Evolutionary conservation across 2,113 vertebrate species (phyloP), one percentile per base, ranked within the genome.

Genomic region (Coracopsis vasa): DNA sequence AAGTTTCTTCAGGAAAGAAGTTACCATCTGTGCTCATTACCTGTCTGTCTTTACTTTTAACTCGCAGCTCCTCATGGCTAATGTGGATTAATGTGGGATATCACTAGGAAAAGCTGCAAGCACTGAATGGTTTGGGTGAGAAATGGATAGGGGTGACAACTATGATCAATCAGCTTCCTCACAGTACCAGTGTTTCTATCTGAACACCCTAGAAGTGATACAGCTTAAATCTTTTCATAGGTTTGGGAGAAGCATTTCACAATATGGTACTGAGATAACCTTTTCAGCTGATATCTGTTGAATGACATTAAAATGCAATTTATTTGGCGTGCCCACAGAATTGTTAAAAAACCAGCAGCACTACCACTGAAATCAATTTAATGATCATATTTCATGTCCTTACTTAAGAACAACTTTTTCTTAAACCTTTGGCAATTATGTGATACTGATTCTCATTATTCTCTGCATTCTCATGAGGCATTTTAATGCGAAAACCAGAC

Each of bases 361-460:
- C 3, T 13, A 41, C 7, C 14, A 64, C 1, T 4, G 2, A 58
- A 50, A 80, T 80, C 53, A 50, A 7, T 69, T 92, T 82, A 80
- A 80, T 51, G 41, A 56, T 62, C 35, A 16, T 47, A 94, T 90
- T 94, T 96, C 39, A 53, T 48, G 35, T 13, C 9, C 31, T 80
- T 84, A 67, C 47, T 79, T 72, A 70, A 67, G 6, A 28, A 53
- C 4, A 44, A 3, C 50, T 65, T 75, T 61, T 28, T 29, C 24
- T 41, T 12, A 73, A 61, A 15, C 4, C 11, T 58, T 37, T 79
- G 12, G 8, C 8, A 85, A n/a, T 60, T 70, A 13, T 39, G 1
- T 70, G 25, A 45, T 60, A 50, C 3, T 0, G 2, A 72, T 88
- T 86, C 9, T 78, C 15, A 53, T 79, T 54, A 9, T 48, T 54